Evolutionary conservation across 2,888 invertebrate genomes (phyloP).

Genomic region (Allolobophora icterica): DNA sequence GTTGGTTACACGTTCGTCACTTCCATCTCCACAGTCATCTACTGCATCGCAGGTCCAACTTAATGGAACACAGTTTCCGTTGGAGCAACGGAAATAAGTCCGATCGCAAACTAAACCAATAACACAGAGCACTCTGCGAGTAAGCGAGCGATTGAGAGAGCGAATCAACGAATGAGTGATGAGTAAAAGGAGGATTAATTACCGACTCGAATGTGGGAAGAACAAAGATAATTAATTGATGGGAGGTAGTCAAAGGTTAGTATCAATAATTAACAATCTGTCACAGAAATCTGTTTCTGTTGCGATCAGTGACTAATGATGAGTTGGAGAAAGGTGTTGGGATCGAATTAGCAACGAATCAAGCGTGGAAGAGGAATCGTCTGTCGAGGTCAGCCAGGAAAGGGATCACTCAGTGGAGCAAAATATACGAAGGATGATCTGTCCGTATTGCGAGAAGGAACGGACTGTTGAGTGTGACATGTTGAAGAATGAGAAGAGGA

Average conservation of each 20-base stretch:
- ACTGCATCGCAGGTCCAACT: conserved; percentile 28
- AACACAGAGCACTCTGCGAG: not conserved
- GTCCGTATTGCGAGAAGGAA: too few relatives aligned
- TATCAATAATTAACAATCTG: too few relatives aligned
- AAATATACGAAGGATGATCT: not conserved
- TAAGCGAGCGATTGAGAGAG: conserved; percentile 1
- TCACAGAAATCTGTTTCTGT: too few relatives aligned
- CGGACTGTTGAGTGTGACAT: too few relatives aligned
- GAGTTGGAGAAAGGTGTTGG: not conserved
- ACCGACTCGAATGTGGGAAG: too few relatives aligned
- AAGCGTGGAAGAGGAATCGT: not conserved
- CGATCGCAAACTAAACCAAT: not conserved
- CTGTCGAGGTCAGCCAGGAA: not conserved
- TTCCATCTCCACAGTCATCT: conserved; percentile 29
- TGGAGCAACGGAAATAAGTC: conserved; percentile 7
- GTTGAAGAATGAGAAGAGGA: too few relatives aligned
- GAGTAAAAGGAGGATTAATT: too few relatives aligned
- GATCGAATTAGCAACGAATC: too few relatives aligned
- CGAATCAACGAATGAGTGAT: not conserved
- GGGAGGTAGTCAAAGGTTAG: not conserved
- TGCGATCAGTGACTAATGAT: not conserved
- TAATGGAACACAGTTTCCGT: conserved; percentile 31
- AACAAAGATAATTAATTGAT: not conserved
- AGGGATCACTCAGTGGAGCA: not conserved
- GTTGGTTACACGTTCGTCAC: not conserved